phyloP scores from a whole-genome alignment of 2,888 invertebrate species.

The Pseudoips prasinana region DNA sequence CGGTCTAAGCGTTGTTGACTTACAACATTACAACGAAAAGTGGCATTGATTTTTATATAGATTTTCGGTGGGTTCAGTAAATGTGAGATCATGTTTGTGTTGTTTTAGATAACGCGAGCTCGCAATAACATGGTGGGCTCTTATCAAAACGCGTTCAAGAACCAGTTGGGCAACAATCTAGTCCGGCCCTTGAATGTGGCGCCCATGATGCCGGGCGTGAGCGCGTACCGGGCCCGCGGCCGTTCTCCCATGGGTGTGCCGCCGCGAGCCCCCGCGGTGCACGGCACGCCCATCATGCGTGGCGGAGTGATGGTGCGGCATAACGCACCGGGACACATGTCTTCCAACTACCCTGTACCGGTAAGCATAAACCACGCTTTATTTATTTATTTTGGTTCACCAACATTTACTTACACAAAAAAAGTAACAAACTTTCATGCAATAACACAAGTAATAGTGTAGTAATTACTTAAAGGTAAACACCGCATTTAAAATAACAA shows the following conservation, averaged over 20 bases:
- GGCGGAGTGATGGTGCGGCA: slow-evolving; percentile 84
- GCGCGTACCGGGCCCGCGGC: slow-evolving; percentile 50
- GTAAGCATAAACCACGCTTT: too few species aligned
- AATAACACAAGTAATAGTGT: too few species aligned
- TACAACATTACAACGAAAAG: too few species aligned
- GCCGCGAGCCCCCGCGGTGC: slow-evolving; percentile 40
- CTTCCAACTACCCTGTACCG: slow-evolving; percentile 84
- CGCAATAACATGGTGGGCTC: slow-evolving; percentile 57
- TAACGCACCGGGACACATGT: slow-evolving; percentile 71
- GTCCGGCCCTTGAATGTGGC: slow-evolving; percentile 40
- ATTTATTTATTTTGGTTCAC: too few species aligned
- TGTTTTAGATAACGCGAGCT: slow-evolving; percentile 54
- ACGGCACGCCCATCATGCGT: slow-evolving; percentile 51
- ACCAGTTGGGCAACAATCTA: slow-evolving; percentile 56
- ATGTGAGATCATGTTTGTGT: too few species aligned
- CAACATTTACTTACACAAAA: too few species aligned
- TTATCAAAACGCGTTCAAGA: slow-evolving; percentile 62
- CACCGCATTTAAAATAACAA: too few species aligned
- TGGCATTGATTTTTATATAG: too few species aligned
- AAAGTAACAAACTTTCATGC: too few species aligned
- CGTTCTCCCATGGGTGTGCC: slow-evolving; percentile 47
- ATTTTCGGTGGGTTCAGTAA: too few species aligned
- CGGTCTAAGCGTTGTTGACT: too few species aligned
- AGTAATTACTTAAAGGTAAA: too few species aligned
- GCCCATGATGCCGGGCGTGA: slow-evolving; percentile 32